Evolutionary conservation across 1,140 invertebrate genomes (phyloP).

Genomic region (Bombus sylvicola): DNA sequence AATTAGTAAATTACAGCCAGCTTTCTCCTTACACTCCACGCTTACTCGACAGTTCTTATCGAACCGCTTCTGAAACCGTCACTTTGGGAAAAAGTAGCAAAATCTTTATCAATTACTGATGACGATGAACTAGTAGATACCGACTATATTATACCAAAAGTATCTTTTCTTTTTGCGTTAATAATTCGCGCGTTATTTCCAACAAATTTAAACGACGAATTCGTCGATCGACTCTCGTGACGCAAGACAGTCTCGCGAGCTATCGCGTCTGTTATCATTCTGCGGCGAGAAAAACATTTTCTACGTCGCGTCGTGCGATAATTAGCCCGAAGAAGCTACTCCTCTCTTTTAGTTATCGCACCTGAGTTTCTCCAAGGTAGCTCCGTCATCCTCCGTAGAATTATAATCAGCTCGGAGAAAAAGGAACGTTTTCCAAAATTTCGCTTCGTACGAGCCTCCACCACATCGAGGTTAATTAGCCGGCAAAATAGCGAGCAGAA

Average conservation of each 20-base stretch:
- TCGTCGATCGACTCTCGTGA: not conserved
- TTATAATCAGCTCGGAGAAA: no score
- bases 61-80: no score
- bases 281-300: slow-evolving; percentile 46
- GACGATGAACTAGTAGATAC: no score
- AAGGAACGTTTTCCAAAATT: not conserved
- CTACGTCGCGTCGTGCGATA: slow-evolving; percentile 33
- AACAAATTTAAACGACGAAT: not conserved
- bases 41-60: no score
- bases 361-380: slow-evolving; percentile 18
- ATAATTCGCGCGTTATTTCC: no score
- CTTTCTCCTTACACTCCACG: no score
- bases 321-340: slow-evolving; percentile 28
- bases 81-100: no score
- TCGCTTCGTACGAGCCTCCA: not conserved
- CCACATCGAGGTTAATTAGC: not conserved
- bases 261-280: slow-evolving; percentile 28
- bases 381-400: no score
- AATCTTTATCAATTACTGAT: no score
- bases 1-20: not conserved
- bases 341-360: slow-evolving; percentile 14
- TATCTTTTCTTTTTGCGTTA: no score
- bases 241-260: not conserved
- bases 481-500: slow-evolving; percentile 5
- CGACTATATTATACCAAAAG: no score